Evolutionary conservation across 2,113 vertebrate genomes (phyloP), one percentile per base, ranked within the genome.

Genomic region (Chaetodon auriga): DNA sequence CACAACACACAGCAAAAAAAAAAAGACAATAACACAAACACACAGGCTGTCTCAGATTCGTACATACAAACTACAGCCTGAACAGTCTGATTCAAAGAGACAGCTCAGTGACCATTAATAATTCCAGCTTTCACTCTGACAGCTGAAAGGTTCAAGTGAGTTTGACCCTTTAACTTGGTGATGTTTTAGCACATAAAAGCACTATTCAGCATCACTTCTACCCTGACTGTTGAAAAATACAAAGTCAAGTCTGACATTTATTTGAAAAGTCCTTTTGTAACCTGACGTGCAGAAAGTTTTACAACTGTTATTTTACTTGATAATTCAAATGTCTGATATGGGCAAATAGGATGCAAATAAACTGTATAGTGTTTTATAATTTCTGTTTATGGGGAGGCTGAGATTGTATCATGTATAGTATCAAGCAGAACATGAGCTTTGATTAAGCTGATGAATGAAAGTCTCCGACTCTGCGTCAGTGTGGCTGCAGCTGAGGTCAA

Each of bases 21-120:
- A 53, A 72, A 36, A 73, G 12, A 75, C 23, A 53, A 19, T 13
- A 75, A 71, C 66, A 82, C 76, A 55, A 66, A 46, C 49, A 15
- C 54, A 15, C 21, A 13, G 15, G n/a, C 38, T 23, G 48, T 61
- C 45, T 68, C 54, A 25, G 19, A 25, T 19, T 49, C 65, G n/a
- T 9, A 80, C n/a, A 46, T 63, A 23, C 48, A 35, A 30, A 71
- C 21, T 14, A 51, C 12, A 12, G 75, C 25, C 19, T 21, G 54
- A 23, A 30, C 62, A 30, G 60, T 41, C 41, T 60, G 71, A 90
- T 74, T 61, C 77, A 68, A 85, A 84, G 73, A 43, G 85, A 69
- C 86, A 86, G 81, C 78, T 84, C 81, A 81, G 54, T 82, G 82
- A 41, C 70, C 84, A 77, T 87, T 80, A 85, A 79, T 85, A 89